Base-by-base conservation (phyloP, 2,113 vertebrate species). In the Tenrec ecaudatus region DNA sequence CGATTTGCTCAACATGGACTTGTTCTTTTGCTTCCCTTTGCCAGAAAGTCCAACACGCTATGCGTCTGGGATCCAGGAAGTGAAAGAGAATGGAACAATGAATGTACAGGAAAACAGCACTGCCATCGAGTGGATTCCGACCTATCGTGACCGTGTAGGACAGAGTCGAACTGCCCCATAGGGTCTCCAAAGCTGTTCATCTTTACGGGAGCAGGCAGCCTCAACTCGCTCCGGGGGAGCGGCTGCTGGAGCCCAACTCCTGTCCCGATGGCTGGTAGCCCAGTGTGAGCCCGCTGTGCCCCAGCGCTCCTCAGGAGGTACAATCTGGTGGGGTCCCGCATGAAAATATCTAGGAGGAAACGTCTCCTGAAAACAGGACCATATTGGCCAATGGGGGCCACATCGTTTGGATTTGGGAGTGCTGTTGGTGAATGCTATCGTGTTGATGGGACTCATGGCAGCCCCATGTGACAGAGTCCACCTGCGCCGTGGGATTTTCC, bases 1-100 rank as follows among this genome's bases (percentile, higher is more conserved):
- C 91, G 95, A 94, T 96, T 95, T 95, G 86, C 87, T 19, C 75
- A 76, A 96, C 92, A 29, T 25, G 6, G 19, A n/a, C 93, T 97
- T 93, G 92, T 95, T 96, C 96, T 96, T 95, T 19, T 47, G 2
- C 2, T 10, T 91, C 82, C 88, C 82, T 92, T 95, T 77, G 87
- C 87, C 93, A 84, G 36, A 11, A 91, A 93, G 84, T 89, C 97
- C 95, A 90, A 88, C 86, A 92, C 66, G 66, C 89, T 89, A 78
- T 87, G 77, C 89, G 88, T 87, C 88, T 95, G 58, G 89, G 83
- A 88, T 62, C 77, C 29, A 89, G 91, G 91, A 88, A 53, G 60
- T 4, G 62, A 87, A 93, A 82, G 75, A 92, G 96, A 95, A 89
- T 76, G 89, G 82, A 88, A 95, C 31, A 93, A 82, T 0, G 3